Evolutionary conservation across 2,888 invertebrate species (phyloP), one percentile per base, ranked within the genome.

Genomic region (Troglohyphantes excavatus): DNA sequence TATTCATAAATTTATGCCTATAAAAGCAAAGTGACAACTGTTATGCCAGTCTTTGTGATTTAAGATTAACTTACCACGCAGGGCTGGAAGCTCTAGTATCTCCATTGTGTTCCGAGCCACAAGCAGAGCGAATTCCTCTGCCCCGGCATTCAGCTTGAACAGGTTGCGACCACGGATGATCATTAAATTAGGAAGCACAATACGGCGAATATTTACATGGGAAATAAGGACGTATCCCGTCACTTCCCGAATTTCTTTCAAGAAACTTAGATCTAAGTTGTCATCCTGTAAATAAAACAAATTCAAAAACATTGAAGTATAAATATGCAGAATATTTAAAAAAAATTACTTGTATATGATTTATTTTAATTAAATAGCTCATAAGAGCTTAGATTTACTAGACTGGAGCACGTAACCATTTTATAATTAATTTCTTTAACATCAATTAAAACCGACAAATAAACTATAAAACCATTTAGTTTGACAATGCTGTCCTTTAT

Each of bases 211-310:
- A 93, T 97, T 96, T 91, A 98, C 98, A 93, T 97, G 97, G 79
- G 98, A 97, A 93, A 99, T 98, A 91, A 98, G 95, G 87, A 99
- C 97, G 94, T 99, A 98, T 53, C 99, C 98, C 26, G 98, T 98
- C 91, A 99, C 98, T 92, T 94, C 98, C 88, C 97, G 95, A 92
- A 98, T 98, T 93, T 97, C 96, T 93, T 97, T 96, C 88, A 98
- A 95, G 93, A 98, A 99, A 92, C 96, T 97, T 92, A 98, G 95
- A 93, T 98, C 98, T 94, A 96, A 95, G 91, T 96, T 95, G 91
- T 96, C 95, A 94, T 97, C 91, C 92, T 92, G 39, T 2, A 78
- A 88, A 13, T 1, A n/a, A 53, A 39, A 2, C 39, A 39, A 39
- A 39, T 3, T 11, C 39, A 39, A 39, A 39, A 39, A n/a, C n/a